Base-by-base conservation (phyloP, 2,113 vertebrate genomes). In the Lasiurus borealis region DNA sequence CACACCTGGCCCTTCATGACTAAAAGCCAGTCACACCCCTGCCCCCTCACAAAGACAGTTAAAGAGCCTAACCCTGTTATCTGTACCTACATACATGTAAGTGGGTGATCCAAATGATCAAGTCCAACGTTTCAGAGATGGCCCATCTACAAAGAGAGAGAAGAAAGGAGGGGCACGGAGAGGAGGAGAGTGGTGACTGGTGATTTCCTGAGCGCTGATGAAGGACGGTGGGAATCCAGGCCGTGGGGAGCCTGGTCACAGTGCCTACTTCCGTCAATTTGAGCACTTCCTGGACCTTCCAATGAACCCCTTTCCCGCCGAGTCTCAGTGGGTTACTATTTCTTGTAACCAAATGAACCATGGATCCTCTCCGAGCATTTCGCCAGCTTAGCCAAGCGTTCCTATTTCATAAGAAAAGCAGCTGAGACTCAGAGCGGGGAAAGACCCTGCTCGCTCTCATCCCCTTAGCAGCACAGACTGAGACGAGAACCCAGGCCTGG, bases 401-500 rank as follows among this genome's bases (percentile, higher is more conserved):
- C 1, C 8, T 25, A 14, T 13, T 31, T 12, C 34, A 44, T 1
- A 78, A 68, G 69, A 62, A 62, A 68, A 31, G 25, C 11, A 31
- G 0, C 23, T 2, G 40, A 15, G 11, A 9, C 54, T 7, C 18
- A 40, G n/a, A n/a, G 13, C 3, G 29, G 69, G 40, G n/a, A 27
- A 34, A 15, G 40, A 7, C 1, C 36, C 9, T 12, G 23, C 48
- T 69, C 23, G 44, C 52, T 3, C 31, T 19, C 14, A 3, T 27
- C 21, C n/a, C 21, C 0, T 10, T 1, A 48, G 69, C 46, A 13
- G 14, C 0, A 1, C 11, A 66, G 34, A 1, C 69, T 3, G 27
- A 34, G 36, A 18, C n/a, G 7, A 59, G 68, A 19, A 15, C 15
- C 62, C 5, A 31, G 54, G 19, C 46, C 31, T 25, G 21, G 1